Base-by-base conservation (phyloP, 2,888 invertebrate species). In the Stegophylla sp. region DNA sequence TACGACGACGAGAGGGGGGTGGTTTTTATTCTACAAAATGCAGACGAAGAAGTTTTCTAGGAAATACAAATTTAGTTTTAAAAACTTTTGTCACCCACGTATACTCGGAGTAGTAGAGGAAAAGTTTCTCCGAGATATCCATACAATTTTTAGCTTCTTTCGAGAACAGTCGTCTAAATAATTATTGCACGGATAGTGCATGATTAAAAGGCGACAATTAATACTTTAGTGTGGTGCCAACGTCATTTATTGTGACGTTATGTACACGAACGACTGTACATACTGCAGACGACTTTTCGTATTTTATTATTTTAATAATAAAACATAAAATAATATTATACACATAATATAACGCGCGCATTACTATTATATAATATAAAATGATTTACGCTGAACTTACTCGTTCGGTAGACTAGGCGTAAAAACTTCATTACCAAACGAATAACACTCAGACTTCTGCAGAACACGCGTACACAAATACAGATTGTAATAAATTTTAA, bases 1-100 rank as follows among this genome's bases (percentile, higher is more conserved):
- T 34, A 34, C 51, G 69, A 34, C 51, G 69, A 59, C 56, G 56
- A 56, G 56, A 20, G 23, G n/a, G 20, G 10, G n/a, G n/a, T n/a
- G n/a, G n/a, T n/a, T 72, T 56, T 56, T 23, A 23, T 72, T 69
- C 41, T 17, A 72, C 28, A 13, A 72, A 72, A 72, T 26, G 43
- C 72, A 56, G 41, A 23, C 41, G 45, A 66, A 74, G 64, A 75
- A 74, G 51, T 66, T 66, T 53, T 3, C 59, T 41, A 61, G 48
- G 5, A 59, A 56, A 75, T 76, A 64, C 66, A 26, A 66, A 74
- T 82, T 75, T 51, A 53, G 56, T 66, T 82, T 76, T 20, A 61
- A 74, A 76, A 73, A 71, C 43, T 77, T 77, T 20, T 23, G 15
- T 26, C 34, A 20, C n/a, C 23, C n/a, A 43, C 51, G 9, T 20